Conservation (phyloP, 2,888 invertebrate genomes). For the Diplazon laetatorius region DNA sequence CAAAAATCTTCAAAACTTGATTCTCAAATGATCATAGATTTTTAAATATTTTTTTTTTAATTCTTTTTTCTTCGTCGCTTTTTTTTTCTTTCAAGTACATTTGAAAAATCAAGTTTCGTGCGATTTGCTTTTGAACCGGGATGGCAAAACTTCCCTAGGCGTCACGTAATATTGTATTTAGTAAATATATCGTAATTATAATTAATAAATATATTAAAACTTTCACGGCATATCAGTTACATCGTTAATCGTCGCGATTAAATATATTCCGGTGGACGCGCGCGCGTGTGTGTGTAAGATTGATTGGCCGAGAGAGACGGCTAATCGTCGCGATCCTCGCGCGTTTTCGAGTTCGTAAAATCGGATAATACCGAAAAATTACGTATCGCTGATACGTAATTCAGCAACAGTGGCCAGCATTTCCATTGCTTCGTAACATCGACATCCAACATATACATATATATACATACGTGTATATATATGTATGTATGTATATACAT, state of each 20-base stretch:
- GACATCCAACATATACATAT: slow-evolving; percentile 54
- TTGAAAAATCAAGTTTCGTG: slow-evolving; percentile 16
- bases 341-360: not conserved
- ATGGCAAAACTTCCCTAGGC: slow-evolving; percentile 65
- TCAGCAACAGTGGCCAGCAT: slow-evolving; percentile 67
- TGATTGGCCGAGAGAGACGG: not conserved
- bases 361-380: slow-evolving; percentile 5
- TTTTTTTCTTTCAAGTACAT: no score
- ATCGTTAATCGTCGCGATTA: slow-evolving; percentile 58
- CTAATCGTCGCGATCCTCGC: no score
- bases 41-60: slow-evolving; percentile 7
- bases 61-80: not conserved
- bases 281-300: not conserved
- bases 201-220: slow-evolving; percentile 66
- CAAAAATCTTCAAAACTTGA: not conserved
- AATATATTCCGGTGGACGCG: slow-evolving; percentile 36
- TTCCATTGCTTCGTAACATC: slow-evolving; percentile 68
- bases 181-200: slow-evolving; percentile 54
- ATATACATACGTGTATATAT: slow-evolving; percentile 17
- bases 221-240: slow-evolving; percentile 66
- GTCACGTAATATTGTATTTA: slow-evolving; percentile 57
- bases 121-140: slow-evolving; percentile 18
- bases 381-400: slow-evolving; percentile 28
- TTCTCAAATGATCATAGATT: not conserved
- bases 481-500: slow-evolving; percentile 9